These are phyloP conservation scores for Corythaeola cristata DNA, from an alignment of 2,113 vertebrate genomes.

Conservation along the genomic window DNA sequence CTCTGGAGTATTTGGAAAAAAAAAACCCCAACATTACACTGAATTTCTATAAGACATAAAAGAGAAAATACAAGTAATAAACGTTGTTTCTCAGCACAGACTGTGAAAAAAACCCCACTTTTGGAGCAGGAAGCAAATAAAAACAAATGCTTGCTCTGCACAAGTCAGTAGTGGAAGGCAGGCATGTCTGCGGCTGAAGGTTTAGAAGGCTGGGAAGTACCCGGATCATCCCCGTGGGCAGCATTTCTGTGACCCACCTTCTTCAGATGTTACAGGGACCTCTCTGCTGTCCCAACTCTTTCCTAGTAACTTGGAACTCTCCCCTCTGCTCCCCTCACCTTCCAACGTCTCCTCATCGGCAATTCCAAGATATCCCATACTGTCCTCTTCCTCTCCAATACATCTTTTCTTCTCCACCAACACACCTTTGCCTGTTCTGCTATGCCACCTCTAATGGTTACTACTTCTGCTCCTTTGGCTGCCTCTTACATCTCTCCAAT, in stretches of 20 bases:
- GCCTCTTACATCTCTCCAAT: background rate
- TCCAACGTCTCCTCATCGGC: background rate
- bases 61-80: slow-evolving; percentile 44
- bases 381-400: background rate
- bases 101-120: background rate
- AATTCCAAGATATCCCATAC: background rate
- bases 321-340: background rate
- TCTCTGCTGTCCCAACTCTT: fast-evolving
- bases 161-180: background rate
- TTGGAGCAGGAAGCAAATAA: slow-evolving; percentile 10
- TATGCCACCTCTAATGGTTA: background rate
- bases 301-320: background rate
- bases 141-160: background rate
- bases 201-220: background rate
- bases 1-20: background rate
- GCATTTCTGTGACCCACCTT: background rate
- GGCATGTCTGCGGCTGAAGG: background rate
- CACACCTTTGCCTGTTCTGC: background rate
- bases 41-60: slow-evolving; percentile 35
- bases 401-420: background rate
- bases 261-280: background rate
- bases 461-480: background rate
- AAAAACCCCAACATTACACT: background rate
- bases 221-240: background rate
- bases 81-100: background rate